Conservation (phyloP, 2,113 vertebrate species). For the Mionectes macconnelli region DNA sequence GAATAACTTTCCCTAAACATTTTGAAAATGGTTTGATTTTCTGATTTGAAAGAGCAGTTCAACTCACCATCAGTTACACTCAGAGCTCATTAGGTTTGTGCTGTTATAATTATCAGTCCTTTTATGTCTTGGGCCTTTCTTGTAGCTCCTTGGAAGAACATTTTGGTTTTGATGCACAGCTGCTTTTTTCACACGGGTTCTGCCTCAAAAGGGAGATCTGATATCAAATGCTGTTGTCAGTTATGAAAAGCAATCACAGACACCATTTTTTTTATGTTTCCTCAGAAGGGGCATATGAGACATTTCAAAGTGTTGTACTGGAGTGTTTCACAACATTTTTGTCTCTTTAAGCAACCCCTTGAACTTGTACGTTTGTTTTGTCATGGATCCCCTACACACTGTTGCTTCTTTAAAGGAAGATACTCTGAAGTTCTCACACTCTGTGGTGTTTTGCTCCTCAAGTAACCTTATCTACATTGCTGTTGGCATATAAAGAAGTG, state of each 20-base stretch:
- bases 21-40: constrained; percentile 1
- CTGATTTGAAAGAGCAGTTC: constrained; percentile 21
- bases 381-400: not conserved
- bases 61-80: constrained; percentile 8
- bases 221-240: not conserved
- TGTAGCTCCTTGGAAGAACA: constrained; percentile 31
- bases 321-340: not conserved
- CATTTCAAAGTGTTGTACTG: not conserved
- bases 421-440: not conserved
- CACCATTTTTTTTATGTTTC: not conserved
- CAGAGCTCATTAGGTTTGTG: constrained; percentile 25
- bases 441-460: not conserved
- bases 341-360: not conserved
- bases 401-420: not conserved
- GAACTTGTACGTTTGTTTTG: not conserved
- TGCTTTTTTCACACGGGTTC: constrained; percentile 44
- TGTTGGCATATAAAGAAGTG: not conserved
- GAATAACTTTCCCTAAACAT: not conserved
- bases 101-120: constrained; percentile 52
- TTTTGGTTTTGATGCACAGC: constrained; percentile 45
- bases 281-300: not conserved
- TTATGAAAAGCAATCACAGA: not conserved
- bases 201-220: constrained; percentile 1
- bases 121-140: constrained; percentile 52
- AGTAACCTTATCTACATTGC: not conserved